A percentile compares a stretch with the other conserved stretches of the same genome.
These are phyloP conservation scores for Ranitomeya imitator DNA, from an alignment of 2,113 vertebrate species.

Conservation along the genomic window DNA sequence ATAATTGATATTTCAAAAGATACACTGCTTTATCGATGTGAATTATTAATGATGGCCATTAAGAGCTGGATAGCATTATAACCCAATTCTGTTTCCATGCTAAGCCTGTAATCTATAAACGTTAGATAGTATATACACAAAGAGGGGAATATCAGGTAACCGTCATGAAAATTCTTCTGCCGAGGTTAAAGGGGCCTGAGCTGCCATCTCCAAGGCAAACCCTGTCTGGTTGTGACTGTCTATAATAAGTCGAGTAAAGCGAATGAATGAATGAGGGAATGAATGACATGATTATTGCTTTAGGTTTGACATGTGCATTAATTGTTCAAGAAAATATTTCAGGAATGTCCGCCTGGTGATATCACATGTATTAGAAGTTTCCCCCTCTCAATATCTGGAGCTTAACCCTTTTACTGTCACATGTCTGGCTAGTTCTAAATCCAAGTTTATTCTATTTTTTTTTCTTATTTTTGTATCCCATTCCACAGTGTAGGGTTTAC, in stretches of 20 bases:
- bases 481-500: neutral
- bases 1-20: slow-evolving; percentile 38
- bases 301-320: slow-evolving; percentile 63
- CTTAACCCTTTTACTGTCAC: neutral
- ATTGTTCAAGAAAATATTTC: slow-evolving; percentile 51
- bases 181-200: slow-evolving; percentile 3
- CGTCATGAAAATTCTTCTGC: neutral
- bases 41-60: slow-evolving; percentile 55
- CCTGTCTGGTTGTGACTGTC: slow-evolving; percentile 11
- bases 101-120: slow-evolving; percentile 9
- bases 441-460: neutral
- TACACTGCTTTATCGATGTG: slow-evolving; percentile 17
- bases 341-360: neutral
- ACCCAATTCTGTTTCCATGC: slow-evolving; percentile 23
- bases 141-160: slow-evolving; percentile 8
- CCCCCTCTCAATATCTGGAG: neutral
- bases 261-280: neutral
- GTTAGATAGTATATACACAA: slow-evolving; percentile 3
- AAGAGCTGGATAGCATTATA: slow-evolving; percentile 25
- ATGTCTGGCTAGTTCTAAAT: neutral
- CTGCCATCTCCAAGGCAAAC: slow-evolving; percentile 20
- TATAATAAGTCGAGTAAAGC: neutral
- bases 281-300: slow-evolving; percentile 64
- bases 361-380: neutral
- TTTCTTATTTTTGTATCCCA: neutral